Base-by-base conservation (phyloP, 2,888 invertebrate species). In the Patella ulyssiponensis region DNA sequence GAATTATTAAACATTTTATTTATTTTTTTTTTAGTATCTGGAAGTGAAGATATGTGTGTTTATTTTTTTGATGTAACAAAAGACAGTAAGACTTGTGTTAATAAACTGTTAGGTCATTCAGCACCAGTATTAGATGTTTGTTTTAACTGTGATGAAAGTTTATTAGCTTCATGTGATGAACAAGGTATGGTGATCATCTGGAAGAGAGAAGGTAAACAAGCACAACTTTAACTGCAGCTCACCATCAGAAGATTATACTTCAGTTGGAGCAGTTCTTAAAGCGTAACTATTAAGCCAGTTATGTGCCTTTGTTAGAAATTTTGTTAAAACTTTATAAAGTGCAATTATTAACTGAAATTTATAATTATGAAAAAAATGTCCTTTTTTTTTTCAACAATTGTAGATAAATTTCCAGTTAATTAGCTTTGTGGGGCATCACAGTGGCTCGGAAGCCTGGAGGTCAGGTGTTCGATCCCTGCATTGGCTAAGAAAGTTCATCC, bases 101-200 rank as follows among this genome's bases (percentile, higher is more conserved):
- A 94, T 90, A 93, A 94, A 88, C 92, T 94, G 17, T 93, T 94
- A 92, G 96, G 96, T 11, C 97, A 97, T 92, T 95, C 96, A 1
- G 94, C 95, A n/a, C 94, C 96, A 0, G 96, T 96, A 75, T 92
- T 96, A 27, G 95, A 96, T 75, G 95, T 96, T 52, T 95, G 95
- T 85, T 96, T 97, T 92, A 96, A 96, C 92, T 96, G 96, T 92
- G 96, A 96, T 91, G 96, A 97, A 93, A 95, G 95, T 88, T 93
- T 96, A 83, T 93, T 97, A 81, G 96, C 96, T 64, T 95, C 96
- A 53, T 95, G 96, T 90, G 97, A 97, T 93, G 93, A 95, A 75
- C 94, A 95, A 84, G 96, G 92, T 9, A 88, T 88, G 81, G 91
- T 92, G 4, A 92, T 92, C 69, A 89, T 92, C 7, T 92, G 92